These are phyloP conservation scores for Borostomias antarcticus DNA, from an alignment of 2,797 vertebrate genomes.

Conservation along the genomic window DNA sequence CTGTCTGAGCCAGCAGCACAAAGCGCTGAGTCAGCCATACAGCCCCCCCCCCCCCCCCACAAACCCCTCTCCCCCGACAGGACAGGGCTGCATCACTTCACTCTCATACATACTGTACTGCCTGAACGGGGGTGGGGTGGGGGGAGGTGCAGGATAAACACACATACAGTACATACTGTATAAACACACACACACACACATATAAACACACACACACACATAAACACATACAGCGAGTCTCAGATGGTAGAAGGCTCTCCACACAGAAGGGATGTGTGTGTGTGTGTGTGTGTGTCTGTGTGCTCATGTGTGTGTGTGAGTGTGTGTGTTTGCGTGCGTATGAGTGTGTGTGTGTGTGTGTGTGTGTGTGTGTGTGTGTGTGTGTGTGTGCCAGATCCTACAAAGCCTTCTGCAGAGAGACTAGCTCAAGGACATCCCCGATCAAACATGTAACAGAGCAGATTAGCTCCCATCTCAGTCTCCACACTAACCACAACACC, in stretches of 20 bases:
- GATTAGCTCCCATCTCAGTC: conserved; percentile 20
- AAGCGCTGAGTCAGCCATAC: conserved; percentile 65
- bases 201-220: conserved; percentile 5
- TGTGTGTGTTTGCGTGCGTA: no score
- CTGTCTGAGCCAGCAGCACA: conserved; percentile 12
- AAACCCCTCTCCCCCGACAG: conserved; percentile 55
- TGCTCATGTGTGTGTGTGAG: no score
- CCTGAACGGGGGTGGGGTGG: background rate
- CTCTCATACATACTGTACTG: conserved; percentile 33
- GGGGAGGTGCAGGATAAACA: conserved; percentile 9
- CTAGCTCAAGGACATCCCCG: conserved; percentile 50
- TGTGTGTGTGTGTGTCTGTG: no score
- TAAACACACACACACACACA: conserved; percentile 7
- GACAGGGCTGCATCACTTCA: conserved; percentile 49
- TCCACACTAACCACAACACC: conserved; percentile 48
- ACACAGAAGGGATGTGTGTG: no score
- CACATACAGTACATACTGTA: no score
- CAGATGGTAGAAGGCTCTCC: conserved; percentile 36
- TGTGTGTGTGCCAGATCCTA: conserved; percentile 43
- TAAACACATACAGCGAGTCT: conserved; percentile 37
- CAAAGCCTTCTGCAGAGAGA: conserved; percentile 45
- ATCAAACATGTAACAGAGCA: conserved; percentile 58
- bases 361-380: no score
- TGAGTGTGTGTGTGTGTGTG: no score
- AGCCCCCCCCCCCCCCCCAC: conserved; percentile 41